A percentile compares a stretch with the other conserved stretches of the same genome.
phyloP scores from a whole-genome alignment of 2,797 vertebrate genomes.

The Smutsia temminckii region DNA sequence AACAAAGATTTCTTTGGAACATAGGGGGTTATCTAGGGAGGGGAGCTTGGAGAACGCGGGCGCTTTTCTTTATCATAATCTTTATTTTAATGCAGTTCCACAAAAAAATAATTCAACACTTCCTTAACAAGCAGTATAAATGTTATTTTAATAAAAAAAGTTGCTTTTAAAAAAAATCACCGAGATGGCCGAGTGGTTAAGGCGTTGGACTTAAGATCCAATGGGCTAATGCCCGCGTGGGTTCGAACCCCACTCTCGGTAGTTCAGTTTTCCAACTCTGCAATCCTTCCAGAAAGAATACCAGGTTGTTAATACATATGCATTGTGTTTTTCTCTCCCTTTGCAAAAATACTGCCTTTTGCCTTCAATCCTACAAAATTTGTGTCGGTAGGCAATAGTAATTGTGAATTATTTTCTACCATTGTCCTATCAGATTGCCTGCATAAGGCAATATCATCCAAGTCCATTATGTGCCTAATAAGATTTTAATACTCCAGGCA shows the following conservation, averaged over 20 bases:
- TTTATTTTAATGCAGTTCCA: neutral
- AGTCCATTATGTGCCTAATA: too few relatives aligned
- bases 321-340: neutral
- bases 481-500: neutral
- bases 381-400: neutral
- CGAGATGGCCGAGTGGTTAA: constrained; percentile 71
- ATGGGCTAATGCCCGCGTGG: constrained; percentile 67
- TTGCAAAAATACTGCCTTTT: neutral
- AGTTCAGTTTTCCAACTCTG: rapidly evolving
- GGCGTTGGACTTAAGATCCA: constrained; percentile 71
- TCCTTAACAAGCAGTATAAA: neutral
- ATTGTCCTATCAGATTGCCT: neutral
- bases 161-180: neutral
- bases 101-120: too few relatives aligned
- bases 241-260: constrained; percentile 72
- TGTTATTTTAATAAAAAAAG: neutral
- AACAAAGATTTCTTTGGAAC: neutral
- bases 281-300: rapidly evolving
- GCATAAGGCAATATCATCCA: neutral
- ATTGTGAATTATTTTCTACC: neutral
- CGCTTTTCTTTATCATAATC: neutral
- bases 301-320: too few relatives aligned
- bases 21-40: neutral
- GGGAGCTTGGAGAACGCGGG: neutral
- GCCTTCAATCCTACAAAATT: neutral